These are phyloP conservation scores for Cyanoramphus novaezelandiae DNA, from an alignment of 2,113 vertebrate species.

Conservation along the genomic window DNA sequence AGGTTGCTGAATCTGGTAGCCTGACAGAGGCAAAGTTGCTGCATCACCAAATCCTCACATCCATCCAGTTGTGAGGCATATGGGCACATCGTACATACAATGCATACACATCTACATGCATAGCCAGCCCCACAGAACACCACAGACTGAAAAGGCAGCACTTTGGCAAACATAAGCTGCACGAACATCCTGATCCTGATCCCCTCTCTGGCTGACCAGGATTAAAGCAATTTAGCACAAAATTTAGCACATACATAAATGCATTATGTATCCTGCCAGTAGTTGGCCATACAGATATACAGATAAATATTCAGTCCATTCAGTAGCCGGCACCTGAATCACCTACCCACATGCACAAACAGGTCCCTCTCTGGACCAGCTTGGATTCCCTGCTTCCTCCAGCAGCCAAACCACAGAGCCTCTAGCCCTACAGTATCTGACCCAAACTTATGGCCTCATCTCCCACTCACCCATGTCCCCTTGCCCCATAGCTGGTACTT, in stretches of 20 bases:
- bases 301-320: not conserved
- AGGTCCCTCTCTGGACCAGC: not conserved
- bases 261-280: not conserved
- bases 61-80: not conserved
- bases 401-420: not conserved
- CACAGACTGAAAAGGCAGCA: fast-evolving
- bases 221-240: not conserved
- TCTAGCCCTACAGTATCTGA: not conserved
- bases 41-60: not conserved
- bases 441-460: not conserved
- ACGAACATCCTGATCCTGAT: not conserved
- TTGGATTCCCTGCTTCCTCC: not conserved
- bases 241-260: fast-evolving
- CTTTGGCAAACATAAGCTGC: not conserved
- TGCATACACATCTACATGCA: not conserved
- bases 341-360: not conserved
- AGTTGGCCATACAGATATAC: not conserved
- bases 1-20: not conserved
- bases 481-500: not conserved
- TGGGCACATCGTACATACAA: not conserved
- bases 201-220: not conserved
- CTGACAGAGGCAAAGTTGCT: not conserved
- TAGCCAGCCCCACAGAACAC: not conserved
- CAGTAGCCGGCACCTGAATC: not conserved
- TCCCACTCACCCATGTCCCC: fast-evolving